phyloP scores from a whole-genome alignment of 2,888 invertebrate species.

The Caenorhabditis plicata region DNA sequence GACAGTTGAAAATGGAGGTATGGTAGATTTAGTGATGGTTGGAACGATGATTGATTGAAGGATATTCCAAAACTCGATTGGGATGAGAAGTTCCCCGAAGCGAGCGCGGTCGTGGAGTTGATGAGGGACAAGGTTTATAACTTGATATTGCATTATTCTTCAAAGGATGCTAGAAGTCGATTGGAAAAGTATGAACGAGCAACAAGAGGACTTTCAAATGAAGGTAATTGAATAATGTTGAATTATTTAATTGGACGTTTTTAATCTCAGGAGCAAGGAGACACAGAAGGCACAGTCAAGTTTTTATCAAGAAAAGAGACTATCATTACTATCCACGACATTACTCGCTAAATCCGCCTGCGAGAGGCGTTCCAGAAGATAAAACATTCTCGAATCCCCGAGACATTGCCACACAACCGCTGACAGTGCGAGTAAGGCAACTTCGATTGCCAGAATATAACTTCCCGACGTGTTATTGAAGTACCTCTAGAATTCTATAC shows the following conservation, averaged over 20 bases:
- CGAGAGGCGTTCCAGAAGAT: not conserved
- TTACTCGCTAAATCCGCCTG: not conserved
- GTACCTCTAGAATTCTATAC: no score
- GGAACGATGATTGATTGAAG: constrained; percentile 4
- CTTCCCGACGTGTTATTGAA: not conserved
- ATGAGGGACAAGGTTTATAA: constrained; percentile 28
- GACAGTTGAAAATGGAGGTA: constrained; percentile 10
- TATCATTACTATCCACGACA: not conserved
- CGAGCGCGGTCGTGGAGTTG: constrained; percentile 12
- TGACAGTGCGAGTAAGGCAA: not conserved
- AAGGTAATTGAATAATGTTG: no score
- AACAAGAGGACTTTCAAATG: no score
- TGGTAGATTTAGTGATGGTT: not conserved
- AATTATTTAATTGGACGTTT: no score
- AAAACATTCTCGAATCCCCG: not conserved
- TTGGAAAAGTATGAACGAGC: no score
- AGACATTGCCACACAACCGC: not conserved
- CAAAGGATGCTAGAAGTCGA: no score
- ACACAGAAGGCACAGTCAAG: no score
- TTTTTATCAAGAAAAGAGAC: no score
- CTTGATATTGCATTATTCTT: no score
- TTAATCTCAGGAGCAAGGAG: no score
- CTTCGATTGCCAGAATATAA: not conserved
- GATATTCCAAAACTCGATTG: constrained; percentile 20
- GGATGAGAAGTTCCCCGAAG: constrained; percentile 7